Percentiles rank a stretch among this genome's conserved stretches.
These are phyloP conservation scores for Melanotaenia duboulayi DNA, from an alignment of 2,113 vertebrate species.

Conservation along the genomic window DNA sequence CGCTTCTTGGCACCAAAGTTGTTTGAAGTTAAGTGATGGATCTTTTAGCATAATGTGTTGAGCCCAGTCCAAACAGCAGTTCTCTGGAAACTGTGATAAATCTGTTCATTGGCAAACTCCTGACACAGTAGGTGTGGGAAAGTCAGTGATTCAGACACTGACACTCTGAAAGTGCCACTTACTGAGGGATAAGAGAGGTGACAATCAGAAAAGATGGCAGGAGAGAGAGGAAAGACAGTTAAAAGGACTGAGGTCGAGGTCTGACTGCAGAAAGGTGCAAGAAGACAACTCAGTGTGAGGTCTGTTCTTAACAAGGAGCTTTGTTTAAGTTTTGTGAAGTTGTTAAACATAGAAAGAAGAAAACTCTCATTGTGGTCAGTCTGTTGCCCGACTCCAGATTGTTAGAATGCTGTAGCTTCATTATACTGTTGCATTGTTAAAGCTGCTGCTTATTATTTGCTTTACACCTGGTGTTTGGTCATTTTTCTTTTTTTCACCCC, in stretches of 20 bases:
- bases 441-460: not conserved
- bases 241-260: conserved; percentile 8
- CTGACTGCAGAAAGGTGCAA: conserved; percentile 64
- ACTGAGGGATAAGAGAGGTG: conserved; percentile 55
- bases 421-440: conserved; percentile 8
- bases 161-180: conserved; percentile 45
- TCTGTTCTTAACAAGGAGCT: conserved; percentile 67
- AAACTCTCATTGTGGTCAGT: conserved; percentile 31
- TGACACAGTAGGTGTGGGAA: conserved; percentile 34
- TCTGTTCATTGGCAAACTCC: conserved; percentile 39
- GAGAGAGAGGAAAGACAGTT: conserved; percentile 3
- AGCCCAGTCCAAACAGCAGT: conserved; percentile 37
- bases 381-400: conserved; percentile 22
- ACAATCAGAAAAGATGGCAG: conserved; percentile 36
- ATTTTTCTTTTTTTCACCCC: not conserved
- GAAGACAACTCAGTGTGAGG: conserved; percentile 65
- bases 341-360: conserved; percentile 65
- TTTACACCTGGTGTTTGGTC: not conserved
- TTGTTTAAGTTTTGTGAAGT: conserved; percentile 59
- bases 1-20: conserved; percentile 8
- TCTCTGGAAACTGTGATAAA: conserved; percentile 49
- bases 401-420: not conserved
- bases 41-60: conserved; percentile 33
- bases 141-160: conserved; percentile 34
- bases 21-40: conserved; percentile 32